Percentiles rank a stretch among this genome's conserved stretches.
Conservation (phyloP, 2,797 vertebrate genomes). For the Smutsia temminckii region DNA sequence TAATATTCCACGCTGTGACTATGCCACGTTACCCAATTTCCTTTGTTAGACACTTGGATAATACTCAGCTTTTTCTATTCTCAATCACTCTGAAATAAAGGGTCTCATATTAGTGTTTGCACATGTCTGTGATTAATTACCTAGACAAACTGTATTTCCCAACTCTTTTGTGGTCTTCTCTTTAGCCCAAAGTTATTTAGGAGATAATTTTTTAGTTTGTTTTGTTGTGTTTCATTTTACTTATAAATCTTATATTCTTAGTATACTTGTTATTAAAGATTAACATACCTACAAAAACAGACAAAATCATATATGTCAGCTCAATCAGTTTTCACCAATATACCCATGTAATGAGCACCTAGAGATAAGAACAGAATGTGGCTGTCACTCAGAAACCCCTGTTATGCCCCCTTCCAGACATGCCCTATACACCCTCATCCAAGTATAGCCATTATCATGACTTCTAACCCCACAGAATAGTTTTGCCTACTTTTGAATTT, state of each 20-base stretch:
- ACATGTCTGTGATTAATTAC: background rate
- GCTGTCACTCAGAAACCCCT: background rate
- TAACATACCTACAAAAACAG: background rate
- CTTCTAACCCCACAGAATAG: accelerated
- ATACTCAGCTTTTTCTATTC: background rate
- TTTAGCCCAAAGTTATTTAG: background rate
- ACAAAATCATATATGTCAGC: background rate
- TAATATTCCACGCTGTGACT: background rate
- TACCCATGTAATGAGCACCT: accelerated
- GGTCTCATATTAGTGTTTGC: background rate
- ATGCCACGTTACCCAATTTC: background rate
- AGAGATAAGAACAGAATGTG: accelerated
- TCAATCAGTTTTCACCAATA: background rate
- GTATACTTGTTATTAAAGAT: background rate
- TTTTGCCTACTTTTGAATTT: background rate
- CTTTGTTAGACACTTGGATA: background rate
- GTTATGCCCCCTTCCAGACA: background rate
- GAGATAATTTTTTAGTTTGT: background rate
- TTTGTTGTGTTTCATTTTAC: background rate
- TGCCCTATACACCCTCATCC: accelerated
- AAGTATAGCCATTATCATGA: accelerated
- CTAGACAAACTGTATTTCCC: background rate
- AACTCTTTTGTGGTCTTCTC: background rate
- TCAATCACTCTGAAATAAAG: background rate
- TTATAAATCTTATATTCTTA: background rate